Conservation (phyloP, 2,113 vertebrate genomes). For the Apeltes quadracus region DNA sequence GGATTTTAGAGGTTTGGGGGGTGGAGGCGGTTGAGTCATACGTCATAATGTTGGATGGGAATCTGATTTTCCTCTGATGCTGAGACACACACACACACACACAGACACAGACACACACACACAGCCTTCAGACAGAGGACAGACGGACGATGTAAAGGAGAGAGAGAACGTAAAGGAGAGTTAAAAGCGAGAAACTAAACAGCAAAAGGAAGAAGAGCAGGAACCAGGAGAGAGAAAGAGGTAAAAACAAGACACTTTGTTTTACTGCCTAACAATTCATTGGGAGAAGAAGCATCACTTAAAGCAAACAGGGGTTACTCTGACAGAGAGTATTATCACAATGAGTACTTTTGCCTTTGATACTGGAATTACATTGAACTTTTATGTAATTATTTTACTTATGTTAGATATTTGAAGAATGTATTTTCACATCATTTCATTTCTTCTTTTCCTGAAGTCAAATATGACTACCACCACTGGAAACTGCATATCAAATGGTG, state of each 20-base stretch:
- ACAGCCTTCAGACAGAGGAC: conserved; percentile 64
- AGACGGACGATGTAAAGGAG: conserved; percentile 51
- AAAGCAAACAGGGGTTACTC: not conserved
- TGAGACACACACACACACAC: conserved; percentile 42
- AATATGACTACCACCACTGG: not conserved
- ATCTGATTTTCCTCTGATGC: conserved; percentile 38
- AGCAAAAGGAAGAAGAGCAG: conserved; percentile 29
- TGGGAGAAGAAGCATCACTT: not conserved
- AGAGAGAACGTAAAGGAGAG: conserved; percentile 36
- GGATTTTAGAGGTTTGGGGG: not conserved
- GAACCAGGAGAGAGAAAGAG: conserved; percentile 50
- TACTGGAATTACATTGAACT: not conserved
- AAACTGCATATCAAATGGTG: not conserved
- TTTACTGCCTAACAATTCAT: not conserved
- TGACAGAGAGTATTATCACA: not conserved
- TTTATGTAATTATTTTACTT: not conserved
- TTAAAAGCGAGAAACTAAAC: conserved; percentile 9
- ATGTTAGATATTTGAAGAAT: not conserved
- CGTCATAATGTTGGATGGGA: conserved; percentile 60
- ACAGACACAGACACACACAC: conserved; percentile 36
- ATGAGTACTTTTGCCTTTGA: not conserved
- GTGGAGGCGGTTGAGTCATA: conserved; percentile 34
- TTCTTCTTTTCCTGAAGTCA: not conserved
- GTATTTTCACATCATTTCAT: not conserved
- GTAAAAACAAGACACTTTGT: conserved; percentile 45